These are phyloP conservation scores for Syndactyla subalaris DNA, from an alignment of 2,797 vertebrate genomes.

Conservation along the genomic window DNA sequence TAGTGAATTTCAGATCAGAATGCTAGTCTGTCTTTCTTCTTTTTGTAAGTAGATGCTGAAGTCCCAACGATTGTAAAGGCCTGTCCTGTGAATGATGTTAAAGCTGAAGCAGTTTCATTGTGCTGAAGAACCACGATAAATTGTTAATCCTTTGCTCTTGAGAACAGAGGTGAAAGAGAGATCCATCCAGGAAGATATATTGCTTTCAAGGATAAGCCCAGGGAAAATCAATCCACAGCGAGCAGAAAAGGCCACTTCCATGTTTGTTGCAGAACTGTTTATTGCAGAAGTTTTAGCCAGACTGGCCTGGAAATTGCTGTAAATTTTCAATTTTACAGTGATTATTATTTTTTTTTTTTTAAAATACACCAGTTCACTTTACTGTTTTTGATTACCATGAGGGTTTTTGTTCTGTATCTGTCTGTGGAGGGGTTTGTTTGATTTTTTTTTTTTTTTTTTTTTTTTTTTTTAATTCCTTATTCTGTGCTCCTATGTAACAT, in stretches of 20 bases:
- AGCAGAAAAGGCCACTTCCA: background rate
- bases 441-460: too few relatives aligned
- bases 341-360: background rate
- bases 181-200: background rate
- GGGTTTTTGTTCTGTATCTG: background rate
- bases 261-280: background rate
- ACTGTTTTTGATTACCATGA: background rate
- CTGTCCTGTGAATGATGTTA: background rate
- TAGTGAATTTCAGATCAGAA: background rate
- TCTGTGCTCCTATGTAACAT: background rate
- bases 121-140: background rate
- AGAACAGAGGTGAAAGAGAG: background rate
- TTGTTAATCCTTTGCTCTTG: background rate
- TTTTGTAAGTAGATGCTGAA: background rate
- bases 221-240: background rate
- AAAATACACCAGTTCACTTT: background rate
- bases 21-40: background rate
- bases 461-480: too few relatives aligned
- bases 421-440: background rate
- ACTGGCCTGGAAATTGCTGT: background rate
- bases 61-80: background rate
- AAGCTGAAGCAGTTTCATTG: background rate
- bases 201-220: background rate
- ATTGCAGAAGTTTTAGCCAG: background rate
- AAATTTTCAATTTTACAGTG: background rate